Base-by-base conservation (phyloP, 2,888 invertebrate species). In the Alitta virens region DNA sequence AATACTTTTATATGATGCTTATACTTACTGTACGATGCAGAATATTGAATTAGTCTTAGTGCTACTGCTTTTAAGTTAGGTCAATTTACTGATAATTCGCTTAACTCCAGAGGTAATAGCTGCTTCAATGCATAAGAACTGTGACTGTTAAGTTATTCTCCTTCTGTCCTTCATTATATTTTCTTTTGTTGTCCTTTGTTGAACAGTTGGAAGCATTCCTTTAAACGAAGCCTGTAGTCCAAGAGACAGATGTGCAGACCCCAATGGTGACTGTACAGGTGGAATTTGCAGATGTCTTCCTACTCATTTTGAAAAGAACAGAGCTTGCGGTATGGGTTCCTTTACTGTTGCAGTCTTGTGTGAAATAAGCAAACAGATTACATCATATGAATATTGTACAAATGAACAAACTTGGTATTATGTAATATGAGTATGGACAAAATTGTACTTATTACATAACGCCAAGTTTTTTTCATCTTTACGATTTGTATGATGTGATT, bases 301-400 rank as follows among this genome's bases (percentile, higher is more conserved):
- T 33, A 27, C 27, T 40, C 49, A 63, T 46, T 67, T 65, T 33
- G 63, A 62, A 18, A 67, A 63, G 40, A 55, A 54, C 16, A 59
- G 33, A 18, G 43, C 42, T 3, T 67, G 67, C 26, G 60, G 67
- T 67, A 38, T n/a, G n/a, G n/a, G n/a, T n/a, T n/a, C n/a, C n/a
- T n/a, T n/a, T n/a, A n/a, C n/a, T n/a, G n/a, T n/a, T n/a, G n/a
- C n/a, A n/a, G n/a, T n/a, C n/a, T n/a, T n/a, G n/a, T n/a, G n/a
- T n/a, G n/a, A n/a, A n/a, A n/a, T n/a, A n/a, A n/a, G n/a, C n/a
- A n/a, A n/a, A n/a, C n/a, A n/a, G n/a, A n/a, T n/a, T n/a, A n/a
- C n/a, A n/a, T n/a, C n/a, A n/a, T n/a, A n/a, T n/a, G n/a, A n/a
- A n/a, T n/a, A n/a, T n/a, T n/a, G n/a, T n/a, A n/a, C n/a, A n/a